Percentiles rank a stretch among this genome's conserved stretches.
Evolutionary conservation across 2,113 vertebrate species (phyloP).

Genomic region (Misgurnus anguillicaudatus): DNA sequence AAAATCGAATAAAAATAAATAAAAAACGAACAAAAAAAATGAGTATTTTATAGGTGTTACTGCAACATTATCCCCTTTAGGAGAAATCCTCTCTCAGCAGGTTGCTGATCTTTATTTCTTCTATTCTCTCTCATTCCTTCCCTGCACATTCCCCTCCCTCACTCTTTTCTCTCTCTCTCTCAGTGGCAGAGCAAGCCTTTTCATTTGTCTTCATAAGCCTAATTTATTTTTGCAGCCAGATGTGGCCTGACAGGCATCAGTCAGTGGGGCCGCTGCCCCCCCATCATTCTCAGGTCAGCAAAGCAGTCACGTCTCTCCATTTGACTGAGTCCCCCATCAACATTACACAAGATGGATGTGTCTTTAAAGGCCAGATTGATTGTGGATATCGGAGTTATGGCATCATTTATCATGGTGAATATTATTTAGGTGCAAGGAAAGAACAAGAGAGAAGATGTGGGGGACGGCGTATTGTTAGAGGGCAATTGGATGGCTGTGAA

Average conservation of each 20-base stretch:
- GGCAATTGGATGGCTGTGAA: constrained; percentile 44
- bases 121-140: constrained; percentile 7
- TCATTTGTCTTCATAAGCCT: constrained; percentile 98
- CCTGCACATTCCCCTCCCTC: constrained; percentile 28
- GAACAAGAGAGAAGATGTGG: constrained; percentile 87
- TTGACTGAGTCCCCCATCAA: constrained; percentile 92
- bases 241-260: constrained; percentile 99
- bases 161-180: constrained; percentile 3
- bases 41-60: neutral
- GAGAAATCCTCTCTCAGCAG: constrained; percentile 46
- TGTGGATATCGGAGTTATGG: constrained; percentile 98
- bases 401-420: constrained; percentile 93
- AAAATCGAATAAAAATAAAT: constrained; percentile 26
- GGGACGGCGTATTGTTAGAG: constrained; percentile 80
- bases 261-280: constrained; percentile 79
- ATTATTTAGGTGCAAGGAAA: constrained; percentile 90
- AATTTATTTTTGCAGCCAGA: constrained; percentile 98
- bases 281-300: constrained; percentile 79
- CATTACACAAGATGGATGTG: constrained; percentile 98
- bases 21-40: neutral
- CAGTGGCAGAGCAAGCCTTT: constrained; percentile 77
- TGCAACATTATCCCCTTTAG: constrained; percentile 29
- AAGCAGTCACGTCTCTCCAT: constrained; percentile 87
- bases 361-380: constrained; percentile 99
- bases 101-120: constrained; percentile 43